Evolutionary conservation across 2,888 invertebrate genomes (phyloP).

Genomic region (Lithophane socia): DNA sequence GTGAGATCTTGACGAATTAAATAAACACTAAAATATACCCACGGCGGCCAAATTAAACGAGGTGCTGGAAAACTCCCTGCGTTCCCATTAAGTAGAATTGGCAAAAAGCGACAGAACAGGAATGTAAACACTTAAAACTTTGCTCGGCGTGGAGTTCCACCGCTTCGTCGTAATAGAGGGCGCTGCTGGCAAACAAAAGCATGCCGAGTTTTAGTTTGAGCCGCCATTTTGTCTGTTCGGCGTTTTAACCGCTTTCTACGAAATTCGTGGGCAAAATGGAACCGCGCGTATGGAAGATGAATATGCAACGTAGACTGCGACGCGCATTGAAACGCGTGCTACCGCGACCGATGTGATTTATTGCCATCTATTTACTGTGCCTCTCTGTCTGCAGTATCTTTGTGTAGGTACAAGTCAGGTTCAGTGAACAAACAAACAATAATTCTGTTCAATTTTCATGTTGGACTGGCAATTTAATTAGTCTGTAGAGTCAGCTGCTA

Average conservation of each 20-base stretch:
- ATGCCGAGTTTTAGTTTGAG: slow-evolving; percentile 81
- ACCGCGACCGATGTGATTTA: slow-evolving; percentile 74
- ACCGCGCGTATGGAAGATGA: slow-evolving; percentile 83
- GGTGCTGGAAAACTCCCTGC: slow-evolving; percentile 82
- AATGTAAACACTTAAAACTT: slow-evolving; percentile 90
- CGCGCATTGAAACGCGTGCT: slow-evolving; percentile 73
- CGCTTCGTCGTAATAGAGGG: slow-evolving; percentile 82
- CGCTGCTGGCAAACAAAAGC: slow-evolving; percentile 87
- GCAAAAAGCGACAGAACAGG: slow-evolving; percentile 89
- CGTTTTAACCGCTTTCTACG: slow-evolving; percentile 81
- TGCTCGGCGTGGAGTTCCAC: slow-evolving; percentile 80
- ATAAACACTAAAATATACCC: slow-evolving; percentile 82
- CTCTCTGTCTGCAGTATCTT: slow-evolving; percentile 64
- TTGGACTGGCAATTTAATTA: slow-evolving; percentile 71
- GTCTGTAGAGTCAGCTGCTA: slow-evolving; percentile 63
- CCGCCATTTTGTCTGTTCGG: slow-evolving; percentile 83
- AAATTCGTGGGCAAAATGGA: slow-evolving; percentile 80
- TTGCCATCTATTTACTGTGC: slow-evolving; percentile 67
- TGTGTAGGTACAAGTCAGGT: slow-evolving; percentile 52
- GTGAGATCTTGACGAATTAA: slow-evolving; percentile 78
- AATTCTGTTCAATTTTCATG: slow-evolving; percentile 65
- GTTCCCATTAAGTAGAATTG: slow-evolving; percentile 87
- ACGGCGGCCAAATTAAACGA: slow-evolving; percentile 83
- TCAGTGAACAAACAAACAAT: slow-evolving; percentile 62
- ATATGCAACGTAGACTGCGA: slow-evolving; percentile 80